Base-by-base conservation (phyloP, 2,113 vertebrate genomes). In the Hystrix brachyura region DNA sequence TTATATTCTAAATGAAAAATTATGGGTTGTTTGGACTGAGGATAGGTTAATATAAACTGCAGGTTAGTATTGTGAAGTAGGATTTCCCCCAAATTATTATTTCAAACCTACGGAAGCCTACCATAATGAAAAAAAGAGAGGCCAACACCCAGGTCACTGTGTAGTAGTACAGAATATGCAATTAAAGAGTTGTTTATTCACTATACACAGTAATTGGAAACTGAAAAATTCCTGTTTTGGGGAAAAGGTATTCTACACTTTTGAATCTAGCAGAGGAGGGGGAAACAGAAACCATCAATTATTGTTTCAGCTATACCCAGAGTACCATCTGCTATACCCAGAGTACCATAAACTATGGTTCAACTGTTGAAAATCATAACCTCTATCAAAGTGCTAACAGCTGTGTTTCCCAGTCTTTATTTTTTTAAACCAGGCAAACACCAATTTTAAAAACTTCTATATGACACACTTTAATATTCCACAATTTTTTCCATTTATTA, bases 301-400 rank as follows among this genome's bases (percentile, higher is more conserved):
- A 97, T 32, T 97, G 93, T 95, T 98, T 97, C 64, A 94, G 21
- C 74, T 98, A 89, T 92, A 98, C 80, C 92, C 97, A 87, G 90
- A 97, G 81, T 93, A 97, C 76, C 89, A 96, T 97, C 97, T 99
- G 98, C 38, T 38, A 38, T 38, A 38, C 38, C 38, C 38, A 38
- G 38, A 38, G 38, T 98, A 98, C 96, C 98, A 98, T 97, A 98
- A 98, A 98, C 98, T 98, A 96, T 96, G 98, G 96, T 98, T 98
- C 98, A 96, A 90, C 97, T 98, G 96, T 96, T 97, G 97, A 78
- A 95, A 99, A 98, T 98, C 98, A 96, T 97, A 98, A 97, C 97
- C 98, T 97, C 97, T 97, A 93, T 92, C 95, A 98, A 98, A 98
- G 95, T 90, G 92, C 87, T 96, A 98, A 65, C 78, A 98, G 95